Evolutionary conservation across 64 coral and sea anemone species (phyloP).

Genomic region (Anthopleura sola): DNA sequence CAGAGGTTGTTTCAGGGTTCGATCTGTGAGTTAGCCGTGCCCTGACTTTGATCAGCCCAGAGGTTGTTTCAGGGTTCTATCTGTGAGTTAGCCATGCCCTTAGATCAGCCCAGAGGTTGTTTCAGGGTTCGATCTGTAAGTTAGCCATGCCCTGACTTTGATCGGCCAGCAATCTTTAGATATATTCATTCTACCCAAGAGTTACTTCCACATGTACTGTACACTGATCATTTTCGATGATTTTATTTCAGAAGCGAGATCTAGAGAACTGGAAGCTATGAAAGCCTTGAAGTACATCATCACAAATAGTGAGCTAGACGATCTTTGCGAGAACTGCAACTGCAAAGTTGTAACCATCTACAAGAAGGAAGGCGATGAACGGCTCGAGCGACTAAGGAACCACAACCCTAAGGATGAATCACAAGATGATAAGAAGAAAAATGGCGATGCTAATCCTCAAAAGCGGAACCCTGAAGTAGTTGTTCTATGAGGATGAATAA

Average conservation of each 20-base stretch:
- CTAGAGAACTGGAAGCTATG: neutral
- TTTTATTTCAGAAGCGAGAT: neutral
- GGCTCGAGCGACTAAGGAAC: conserved; percentile 7
- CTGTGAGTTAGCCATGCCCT: no score
- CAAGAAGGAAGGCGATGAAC: conserved; percentile 39
- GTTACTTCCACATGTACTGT: no score
- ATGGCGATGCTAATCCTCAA: neutral
- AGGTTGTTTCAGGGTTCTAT: no score
- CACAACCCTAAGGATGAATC: neutral
- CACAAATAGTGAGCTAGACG: conserved; percentile 35
- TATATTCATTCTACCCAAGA: no score
- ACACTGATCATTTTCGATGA: neutral
- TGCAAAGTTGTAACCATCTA: conserved; percentile 39
- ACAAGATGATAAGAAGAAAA: neutral
- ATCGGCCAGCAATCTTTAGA: no score
- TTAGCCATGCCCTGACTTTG: no score
- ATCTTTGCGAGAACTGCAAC: conserved; percentile 46
- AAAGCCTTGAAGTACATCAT: conserved; percentile 42
- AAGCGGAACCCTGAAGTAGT: neutral
- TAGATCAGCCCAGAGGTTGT: no score
- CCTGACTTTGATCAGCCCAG: no score
- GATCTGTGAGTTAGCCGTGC: no score
- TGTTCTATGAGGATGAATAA: neutral
- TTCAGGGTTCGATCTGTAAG: no score
- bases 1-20: no score